Base-by-base conservation (phyloP, 2,888 invertebrate genomes). In the Neoaliturus tenellus region DNA sequence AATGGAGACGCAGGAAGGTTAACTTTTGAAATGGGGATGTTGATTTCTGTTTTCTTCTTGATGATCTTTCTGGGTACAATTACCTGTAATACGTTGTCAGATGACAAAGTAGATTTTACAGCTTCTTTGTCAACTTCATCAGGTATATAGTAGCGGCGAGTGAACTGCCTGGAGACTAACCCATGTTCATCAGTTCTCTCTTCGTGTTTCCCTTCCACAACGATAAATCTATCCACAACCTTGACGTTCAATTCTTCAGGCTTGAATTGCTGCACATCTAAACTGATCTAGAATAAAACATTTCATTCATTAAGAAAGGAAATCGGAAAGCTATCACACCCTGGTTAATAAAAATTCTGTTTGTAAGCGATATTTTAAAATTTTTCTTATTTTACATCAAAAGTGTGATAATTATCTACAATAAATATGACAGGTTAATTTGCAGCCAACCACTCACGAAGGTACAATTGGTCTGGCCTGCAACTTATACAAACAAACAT, bases 171-270 rank as follows among this genome's bases (percentile, higher is more conserved):
- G 4, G 90, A 89, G 81, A 91, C 89, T 84, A 88, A 89, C 0
- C 91, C 91, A 85, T 90, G 90, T 75, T 91, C 89, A 80, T 91
- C 91, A 23, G 87, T 87, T 55, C 89, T 88, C 84, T 91, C 91
- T 83, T 91, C 90, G 86, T 91, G 91, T 85, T 90, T 91, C 28
- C 90, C 91, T 71, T 91, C 90, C 2, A 91, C 89, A 0, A 90
- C 88, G 1, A 91, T 86, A 84, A 87, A 88, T 82, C 89, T 89
- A 84, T 91, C 90, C 6, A 89, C 89, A 0, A 90, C 89, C 85
- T 91, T 91, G n/a, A 91, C 90, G 1, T 88, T 88, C 10, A 91
- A 88, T 86, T 91, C 91, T 17, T 91, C 90, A 0, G 91, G 91
- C 73, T 88, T 89, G 88, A 91, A 91, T 84, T 91, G 90, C 67